Percentiles rank a stretch among this genome's conserved stretches.
These are phyloP conservation scores for Thera britannica DNA, from an alignment of 2,888 invertebrate species.

Conservation along the genomic window DNA sequence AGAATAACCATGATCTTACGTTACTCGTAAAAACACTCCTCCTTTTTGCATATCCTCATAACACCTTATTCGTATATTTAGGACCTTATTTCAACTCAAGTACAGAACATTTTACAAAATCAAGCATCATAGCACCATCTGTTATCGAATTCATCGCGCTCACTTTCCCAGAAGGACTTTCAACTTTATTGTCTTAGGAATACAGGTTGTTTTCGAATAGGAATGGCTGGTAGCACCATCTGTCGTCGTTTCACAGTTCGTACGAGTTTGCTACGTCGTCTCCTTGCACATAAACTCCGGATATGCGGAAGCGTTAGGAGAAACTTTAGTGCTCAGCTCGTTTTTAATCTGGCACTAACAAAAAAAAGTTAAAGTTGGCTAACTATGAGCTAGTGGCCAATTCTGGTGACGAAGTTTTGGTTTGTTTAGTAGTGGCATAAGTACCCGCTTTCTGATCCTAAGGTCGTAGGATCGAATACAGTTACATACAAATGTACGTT, in stretches of 20 bases:
- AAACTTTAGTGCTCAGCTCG: conserved; percentile 5
- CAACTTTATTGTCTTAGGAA: background rate
- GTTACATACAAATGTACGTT: no score
- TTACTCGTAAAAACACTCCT: conserved; percentile 18
- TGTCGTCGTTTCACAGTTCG: conserved; percentile 19
- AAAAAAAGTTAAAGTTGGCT: no score
- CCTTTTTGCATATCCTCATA: conserved; percentile 13
- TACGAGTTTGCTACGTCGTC: conserved; percentile 17
- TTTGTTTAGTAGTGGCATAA: no score
- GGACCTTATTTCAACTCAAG: background rate
- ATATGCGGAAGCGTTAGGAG: conserved; percentile 6
- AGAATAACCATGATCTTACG: conserved; percentile 17
- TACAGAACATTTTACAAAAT: conserved; percentile 7
- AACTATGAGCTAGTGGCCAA: no score
- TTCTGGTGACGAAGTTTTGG: no score
- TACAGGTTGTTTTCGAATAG: conserved; percentile 2
- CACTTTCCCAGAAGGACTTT: background rate
- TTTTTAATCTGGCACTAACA: background rate
- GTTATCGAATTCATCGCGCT: conserved; percentile 4
- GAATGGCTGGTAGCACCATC: conserved; percentile 11
- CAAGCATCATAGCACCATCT: background rate
- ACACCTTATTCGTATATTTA: background rate
- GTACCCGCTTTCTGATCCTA: no score
- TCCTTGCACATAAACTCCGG: conserved; percentile 15
- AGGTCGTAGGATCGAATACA: no score